Evolutionary conservation across 2,888 invertebrate genomes (phyloP), one percentile per base, ranked within the genome.

Genomic region (Poecilus cupreus): DNA sequence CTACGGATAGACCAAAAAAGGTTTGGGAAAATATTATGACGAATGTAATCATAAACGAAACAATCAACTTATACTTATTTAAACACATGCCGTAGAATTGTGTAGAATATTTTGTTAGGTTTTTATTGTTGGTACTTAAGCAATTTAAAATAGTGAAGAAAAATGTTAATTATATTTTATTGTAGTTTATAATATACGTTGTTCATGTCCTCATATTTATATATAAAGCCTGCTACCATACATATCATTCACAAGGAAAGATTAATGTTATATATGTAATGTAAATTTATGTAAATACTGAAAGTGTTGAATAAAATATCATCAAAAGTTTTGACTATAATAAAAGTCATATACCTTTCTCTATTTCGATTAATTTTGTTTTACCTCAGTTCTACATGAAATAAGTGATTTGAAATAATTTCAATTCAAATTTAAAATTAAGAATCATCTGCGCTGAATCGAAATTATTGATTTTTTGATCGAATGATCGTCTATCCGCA

Each of bases 261-360:
- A 72, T 72, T 80, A 70, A 80, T 80, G 80, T 80, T 80, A 79
- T 70, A 78, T 78, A 80, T 72, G 54, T 80, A 79, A 80, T 80
- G 80, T 80, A 80, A 80, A 80, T 72, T 70, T 72, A 72, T 80
- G 70, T 79, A 80, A 80, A 72, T 80, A 80, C 22, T 54, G 43
- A 57, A 64, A 80, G 43, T 32, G 70, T 68, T 79, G 37, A 78
- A 79, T 79, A 79, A 79, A 79, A 22, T 54, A 39, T 76, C 76
- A 57, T 54, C 18, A 76, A 76, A 57, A 24, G 46, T 60, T 60
- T 77, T 64, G 39, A 39, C 18, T 60, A 43, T 43, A 51, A 75
- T 51, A 32, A 32, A 6, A 6, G 32, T 2, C 16, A 2, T 72
- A 43, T 72, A 11, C 22, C 46, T 70, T 60, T 18, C 18, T 60